Evolutionary conservation across 2,113 vertebrate genomes (phyloP).

Genomic region (Rhagologus leucostigma): DNA sequence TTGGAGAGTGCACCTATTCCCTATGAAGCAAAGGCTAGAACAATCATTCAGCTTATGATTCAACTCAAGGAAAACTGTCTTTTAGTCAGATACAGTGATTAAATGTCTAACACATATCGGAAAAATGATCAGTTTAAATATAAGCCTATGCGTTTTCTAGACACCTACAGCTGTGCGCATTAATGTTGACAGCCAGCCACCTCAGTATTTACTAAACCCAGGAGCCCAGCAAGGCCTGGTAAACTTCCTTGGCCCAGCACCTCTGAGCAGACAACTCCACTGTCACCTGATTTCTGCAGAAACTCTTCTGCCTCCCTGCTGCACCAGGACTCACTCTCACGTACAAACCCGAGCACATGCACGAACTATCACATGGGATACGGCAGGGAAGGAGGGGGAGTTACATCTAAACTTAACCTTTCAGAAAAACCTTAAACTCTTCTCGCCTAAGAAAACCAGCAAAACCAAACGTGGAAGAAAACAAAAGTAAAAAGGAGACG

Average conservation of each 20-base stretch:
- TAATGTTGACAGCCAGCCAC: neutral
- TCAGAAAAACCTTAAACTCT: neutral
- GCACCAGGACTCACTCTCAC: rapidly evolving
- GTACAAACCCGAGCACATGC: neutral
- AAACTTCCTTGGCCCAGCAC: neutral
- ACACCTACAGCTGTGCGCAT: neutral
- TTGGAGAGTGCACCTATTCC: neutral
- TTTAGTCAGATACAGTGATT: neutral
- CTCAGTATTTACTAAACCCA: neutral
- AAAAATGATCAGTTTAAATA: neutral
- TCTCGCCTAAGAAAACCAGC: neutral
- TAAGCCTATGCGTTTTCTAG: neutral
- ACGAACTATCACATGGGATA: neutral
- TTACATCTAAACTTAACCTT: neutral
- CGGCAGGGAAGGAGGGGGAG: neutral
- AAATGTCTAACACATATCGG: neutral
- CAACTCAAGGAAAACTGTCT: neutral
- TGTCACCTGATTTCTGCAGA: neutral
- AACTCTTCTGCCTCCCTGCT: neutral
- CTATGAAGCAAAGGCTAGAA: neutral
- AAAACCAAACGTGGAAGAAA: neutral
- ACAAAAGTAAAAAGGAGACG: neutral
- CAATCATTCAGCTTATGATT: neutral
- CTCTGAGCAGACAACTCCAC: neutral
- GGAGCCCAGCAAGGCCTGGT: neutral